Evolutionary conservation across 1,140 invertebrate genomes (phyloP), one percentile per base, ranked within the genome.

Genomic region (Aethina tumida): DNA sequence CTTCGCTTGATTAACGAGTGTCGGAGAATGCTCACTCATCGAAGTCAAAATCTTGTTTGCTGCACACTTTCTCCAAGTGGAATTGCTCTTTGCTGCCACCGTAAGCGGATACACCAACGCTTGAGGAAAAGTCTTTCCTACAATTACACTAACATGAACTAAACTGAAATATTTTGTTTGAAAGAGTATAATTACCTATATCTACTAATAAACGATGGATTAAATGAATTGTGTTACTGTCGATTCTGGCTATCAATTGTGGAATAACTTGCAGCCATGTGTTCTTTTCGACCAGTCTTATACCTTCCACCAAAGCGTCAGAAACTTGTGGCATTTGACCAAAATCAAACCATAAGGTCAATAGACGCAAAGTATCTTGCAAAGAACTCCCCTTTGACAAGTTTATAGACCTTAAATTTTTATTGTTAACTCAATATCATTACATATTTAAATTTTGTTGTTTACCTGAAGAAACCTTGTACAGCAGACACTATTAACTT

Each of bases 181-280:
- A 84, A 65, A 88, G 83, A 21, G 81, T 79, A 55, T n/a, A n/a
- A 9, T 88, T 88, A 6, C 94, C 92, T 53, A 99, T 93, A 56
- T 97, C 93, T 35, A 93, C 87, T 1, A 99, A 65, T 4, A 99
- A 67, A 53, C 93, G 83, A 60, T 96, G 86, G 46, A 99, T 94
- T 9, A 97, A 69, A 36, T 85, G 75, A 0, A 84, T 85, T 0
- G 97, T 93, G 0, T 86, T 85, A 0, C 92, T 95, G 58, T 99
- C 97, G 43, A 99, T 97, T 30, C 96, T 73, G 1, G 96, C 95
- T 47, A 99, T 99, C 2, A 99, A 65, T 63, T 99, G 97, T 0
- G 97, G 97, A 49, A 99, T 98, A 0, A 99, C 95, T 73, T 99
- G 95, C 1, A 99, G 68, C 97, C 97, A 99, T 7, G 93, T 97